Conservation (phyloP, 2,113 vertebrate genomes). For the Brachionichthys hirsutus region DNA sequence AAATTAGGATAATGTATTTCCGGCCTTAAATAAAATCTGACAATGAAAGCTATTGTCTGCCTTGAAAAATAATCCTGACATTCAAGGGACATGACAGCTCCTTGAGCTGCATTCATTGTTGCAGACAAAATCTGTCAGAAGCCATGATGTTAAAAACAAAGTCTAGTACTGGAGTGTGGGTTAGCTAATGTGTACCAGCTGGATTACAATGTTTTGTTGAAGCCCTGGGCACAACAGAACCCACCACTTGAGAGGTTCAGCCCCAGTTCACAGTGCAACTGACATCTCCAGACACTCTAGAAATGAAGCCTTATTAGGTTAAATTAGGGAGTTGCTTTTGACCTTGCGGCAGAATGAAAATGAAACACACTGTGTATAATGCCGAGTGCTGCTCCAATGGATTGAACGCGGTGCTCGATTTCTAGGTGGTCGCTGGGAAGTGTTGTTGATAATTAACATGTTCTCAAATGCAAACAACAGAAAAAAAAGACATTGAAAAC, state of each 20-base stretch:
- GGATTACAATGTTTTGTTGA: slow-evolving; percentile 42
- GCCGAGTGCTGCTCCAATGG: not conserved
- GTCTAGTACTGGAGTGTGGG: slow-evolving; percentile 37
- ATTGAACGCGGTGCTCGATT: not conserved
- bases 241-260: slow-evolving; percentile 40
- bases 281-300: slow-evolving; percentile 26
- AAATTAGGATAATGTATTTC: slow-evolving; percentile 39
- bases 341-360: not conserved
- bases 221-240: slow-evolving; percentile 35
- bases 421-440: not conserved
- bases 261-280: slow-evolving; percentile 37
- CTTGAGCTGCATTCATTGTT: slow-evolving; percentile 47
- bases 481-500: not conserved
- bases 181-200: slow-evolving; percentile 57
- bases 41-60: slow-evolving; percentile 45
- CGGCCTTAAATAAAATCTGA: slow-evolving; percentile 25
- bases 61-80: slow-evolving; percentile 47
- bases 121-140: slow-evolving; percentile 55
- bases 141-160: slow-evolving; percentile 45
- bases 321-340: slow-evolving; percentile 40
- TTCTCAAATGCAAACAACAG: not conserved
- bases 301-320: slow-evolving; percentile 37
- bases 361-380: slow-evolving; percentile 17
- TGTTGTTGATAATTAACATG: not conserved
- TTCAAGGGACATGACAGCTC: slow-evolving; percentile 43